Base-by-base conservation (phyloP, 2,797 vertebrate genomes). In the Gymnoscopelus braueri region DNA sequence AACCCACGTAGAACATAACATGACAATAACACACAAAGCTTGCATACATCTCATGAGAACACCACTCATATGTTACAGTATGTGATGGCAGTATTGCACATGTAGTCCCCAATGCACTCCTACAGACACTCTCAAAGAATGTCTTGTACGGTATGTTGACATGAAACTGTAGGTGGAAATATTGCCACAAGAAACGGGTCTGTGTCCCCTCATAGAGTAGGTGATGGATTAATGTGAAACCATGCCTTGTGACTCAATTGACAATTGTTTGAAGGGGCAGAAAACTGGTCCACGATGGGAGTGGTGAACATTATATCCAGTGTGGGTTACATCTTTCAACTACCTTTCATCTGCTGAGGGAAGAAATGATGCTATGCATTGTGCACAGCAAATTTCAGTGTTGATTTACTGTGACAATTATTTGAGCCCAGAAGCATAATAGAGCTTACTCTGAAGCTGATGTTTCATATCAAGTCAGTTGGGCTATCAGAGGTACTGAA, bases 181-280 rank as follows among this genome's bases (percentile, higher is more conserved):
- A 79, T 75, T 67, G 64, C 53, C 44, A 69, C 78, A 75, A 72
- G 69, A 84, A 80, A 74, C 47, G 55, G 71, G 73, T 70, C 65
- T 49, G 62, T 61, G 62, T 59, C 60, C 49, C 52, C 63, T 77
- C 57, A 8, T 44, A 60, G 80, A 78, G 84, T 87, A 90, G 85
- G 88, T 88, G 81, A 84, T 59, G 78, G 57, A 65, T 75, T 87
- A 68, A 85, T 78, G 69, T 63, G 61, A 74, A 54, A 19, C 19
- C 74, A 39, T 54, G 55, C 55, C 51, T 50, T 74, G 63, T 72
- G 74, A 68, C 79, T 81, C 75, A 86, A 88, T 82, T 69, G 75
- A 26, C 71, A 63, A 89, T 89, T 92, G 84, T 90, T 87, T 59
- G n/a, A 24, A 59, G 57, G 65, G 83, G 89, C 65, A 84, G 66